Evolutionary conservation across 2,113 vertebrate species (phyloP).

Genomic region (Phrynocephalus versicolor): DNA sequence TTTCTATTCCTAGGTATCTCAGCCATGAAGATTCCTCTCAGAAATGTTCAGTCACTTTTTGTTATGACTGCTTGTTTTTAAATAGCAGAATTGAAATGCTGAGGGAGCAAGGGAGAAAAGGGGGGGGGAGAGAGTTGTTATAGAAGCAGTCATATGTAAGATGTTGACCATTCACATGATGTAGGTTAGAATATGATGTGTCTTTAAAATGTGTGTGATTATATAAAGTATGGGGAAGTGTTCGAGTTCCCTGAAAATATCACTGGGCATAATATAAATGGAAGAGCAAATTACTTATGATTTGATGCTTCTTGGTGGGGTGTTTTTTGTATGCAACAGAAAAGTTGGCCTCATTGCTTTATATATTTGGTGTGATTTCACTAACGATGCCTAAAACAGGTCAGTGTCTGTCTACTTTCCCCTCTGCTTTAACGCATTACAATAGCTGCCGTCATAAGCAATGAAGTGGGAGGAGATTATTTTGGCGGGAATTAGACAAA

Average conservation of each 20-base stretch:
- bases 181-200: not conserved
- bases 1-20: not conserved
- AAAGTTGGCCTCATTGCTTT: not conserved
- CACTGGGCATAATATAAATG: not conserved
- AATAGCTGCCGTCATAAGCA: not conserved
- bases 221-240: not conserved
- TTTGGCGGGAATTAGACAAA: slow-evolving; percentile 1
- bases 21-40: not conserved
- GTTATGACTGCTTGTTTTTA: too few relatives aligned
- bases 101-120: too few relatives aligned
- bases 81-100: too few relatives aligned
- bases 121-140: too few relatives aligned
- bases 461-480: not conserved
- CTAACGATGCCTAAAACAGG: not conserved
- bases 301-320: not conserved
- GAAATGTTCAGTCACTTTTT: too few relatives aligned
- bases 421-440: slow-evolving; percentile 15
- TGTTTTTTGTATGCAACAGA: not conserved
- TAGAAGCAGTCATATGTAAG: too few relatives aligned
- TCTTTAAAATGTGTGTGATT: slow-evolving; percentile 9
- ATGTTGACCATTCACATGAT: not conserved
- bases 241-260: slow-evolving; percentile 16
- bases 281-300: not conserved
- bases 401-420: not conserved
- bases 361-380: not conserved